phyloP scores from a whole-genome alignment of 2,113 vertebrate species.

The Tetraodon nigroviridis region DNA sequence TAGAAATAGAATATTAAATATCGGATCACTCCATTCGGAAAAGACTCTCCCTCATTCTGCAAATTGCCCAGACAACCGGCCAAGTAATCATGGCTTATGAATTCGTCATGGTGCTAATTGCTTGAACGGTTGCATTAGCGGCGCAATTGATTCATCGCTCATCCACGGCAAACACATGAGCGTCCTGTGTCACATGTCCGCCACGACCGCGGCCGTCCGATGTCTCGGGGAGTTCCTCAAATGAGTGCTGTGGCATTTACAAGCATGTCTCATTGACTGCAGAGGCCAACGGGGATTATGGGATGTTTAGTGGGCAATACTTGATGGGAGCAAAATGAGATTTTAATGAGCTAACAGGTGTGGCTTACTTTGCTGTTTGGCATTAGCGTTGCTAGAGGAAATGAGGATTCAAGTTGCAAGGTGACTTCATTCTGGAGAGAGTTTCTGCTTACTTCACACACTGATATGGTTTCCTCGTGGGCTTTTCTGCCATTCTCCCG shows the following conservation, averaged over 20 bases:
- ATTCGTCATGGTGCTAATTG: constrained; percentile 62
- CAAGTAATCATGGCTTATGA: constrained; percentile 42
- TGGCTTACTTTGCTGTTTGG: constrained; percentile 22
- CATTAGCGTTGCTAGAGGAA: background rate
- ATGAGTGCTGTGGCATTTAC: constrained; percentile 44
- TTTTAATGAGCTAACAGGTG: constrained; percentile 50
- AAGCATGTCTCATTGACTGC: constrained; percentile 23
- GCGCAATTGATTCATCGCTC: constrained; percentile 53
- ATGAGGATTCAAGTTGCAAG: constrained; percentile 14
- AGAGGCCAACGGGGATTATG: constrained; percentile 40
- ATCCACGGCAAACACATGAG: constrained; percentile 16
- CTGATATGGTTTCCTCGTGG: constrained; percentile 26
- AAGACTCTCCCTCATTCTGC: constrained; percentile 9
- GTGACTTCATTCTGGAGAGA: constrained; percentile 20
- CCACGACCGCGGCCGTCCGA: background rate
- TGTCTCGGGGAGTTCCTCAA: constrained; percentile 18
- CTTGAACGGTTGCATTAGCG: constrained; percentile 44
- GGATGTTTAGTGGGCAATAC: constrained; percentile 30
- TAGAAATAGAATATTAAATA: constrained; percentile 1
- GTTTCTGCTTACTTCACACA: constrained; percentile 9
- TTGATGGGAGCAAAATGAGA: constrained; percentile 19
- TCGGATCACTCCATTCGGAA: background rate
- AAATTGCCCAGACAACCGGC: constrained; percentile 36
- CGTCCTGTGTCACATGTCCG: constrained; percentile 3
- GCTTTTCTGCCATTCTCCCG: constrained; percentile 22